A percentile compares a stretch with the other conserved stretches of the same genome.
Conservation (phyloP, 2,888 invertebrate genomes). For the Cynaeus angustus region DNA sequence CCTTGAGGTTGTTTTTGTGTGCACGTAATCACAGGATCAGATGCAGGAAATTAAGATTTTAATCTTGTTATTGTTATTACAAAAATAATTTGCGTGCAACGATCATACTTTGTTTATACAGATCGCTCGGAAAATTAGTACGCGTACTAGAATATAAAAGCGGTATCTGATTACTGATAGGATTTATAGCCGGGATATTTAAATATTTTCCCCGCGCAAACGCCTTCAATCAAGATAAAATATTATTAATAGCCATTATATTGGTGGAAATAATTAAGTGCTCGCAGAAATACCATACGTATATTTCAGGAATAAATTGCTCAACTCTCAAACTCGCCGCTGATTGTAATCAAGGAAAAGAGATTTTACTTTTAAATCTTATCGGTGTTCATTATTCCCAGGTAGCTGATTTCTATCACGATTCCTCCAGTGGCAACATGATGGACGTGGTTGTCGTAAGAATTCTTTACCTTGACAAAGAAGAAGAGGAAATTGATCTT, state of each 20-base stretch:
- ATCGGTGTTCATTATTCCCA: slow-evolving; percentile 51
- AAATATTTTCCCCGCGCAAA: slow-evolving; percentile 39
- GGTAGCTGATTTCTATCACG: slow-evolving; percentile 72
- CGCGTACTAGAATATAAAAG: slow-evolving; percentile 39
- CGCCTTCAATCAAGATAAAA: slow-evolving; percentile 39
- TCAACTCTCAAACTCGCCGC: not conserved
- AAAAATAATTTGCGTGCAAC: slow-evolving; percentile 41
- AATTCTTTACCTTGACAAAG: slow-evolving; percentile 74
- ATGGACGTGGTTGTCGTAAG: slow-evolving; percentile 76
- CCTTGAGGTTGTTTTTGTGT: not conserved
- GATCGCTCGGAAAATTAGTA: slow-evolving; percentile 38
- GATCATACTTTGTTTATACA: slow-evolving; percentile 37
- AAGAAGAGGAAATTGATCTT: slow-evolving; percentile 74
- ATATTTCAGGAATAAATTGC: slow-evolving; percentile 35
- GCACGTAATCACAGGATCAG: slow-evolving; percentile 14
- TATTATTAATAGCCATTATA: slow-evolving; percentile 44
- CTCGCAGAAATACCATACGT: slow-evolving; percentile 28
- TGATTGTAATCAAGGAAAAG: slow-evolving; percentile 25
- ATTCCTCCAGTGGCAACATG: slow-evolving; percentile 73
- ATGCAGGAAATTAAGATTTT: slow-evolving; percentile 39
- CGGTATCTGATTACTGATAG: slow-evolving; percentile 45
- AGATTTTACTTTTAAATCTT: slow-evolving; percentile 33
- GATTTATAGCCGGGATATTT: slow-evolving; percentile 45
- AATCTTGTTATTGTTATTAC: slow-evolving; percentile 36
- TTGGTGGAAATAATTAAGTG: slow-evolving; percentile 44